phyloP scores from a whole-genome alignment of 2,888 invertebrate species.

The Thymelicus sylvestris region DNA sequence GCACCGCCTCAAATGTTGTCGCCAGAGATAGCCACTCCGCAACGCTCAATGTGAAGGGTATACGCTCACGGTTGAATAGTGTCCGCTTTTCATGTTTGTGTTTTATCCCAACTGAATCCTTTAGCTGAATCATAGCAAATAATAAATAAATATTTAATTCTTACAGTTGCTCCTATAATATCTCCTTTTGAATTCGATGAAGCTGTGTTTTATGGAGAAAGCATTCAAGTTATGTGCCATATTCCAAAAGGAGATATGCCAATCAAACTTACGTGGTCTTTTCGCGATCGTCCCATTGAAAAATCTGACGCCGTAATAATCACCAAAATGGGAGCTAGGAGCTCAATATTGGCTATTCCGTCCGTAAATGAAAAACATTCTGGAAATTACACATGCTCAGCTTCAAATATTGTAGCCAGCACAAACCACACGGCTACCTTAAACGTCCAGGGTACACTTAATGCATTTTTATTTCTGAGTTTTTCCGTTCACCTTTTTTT shows the following conservation, averaged over 20 bases:
- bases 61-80: conserved; percentile 60
- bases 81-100: conserved; percentile 62
- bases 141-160: conserved; percentile 48
- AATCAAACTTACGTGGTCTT: conserved; percentile 88
- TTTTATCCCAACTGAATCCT: conserved; percentile 47
- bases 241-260: conserved; percentile 89
- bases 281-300: conserved; percentile 83
- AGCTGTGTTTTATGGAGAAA: conserved; percentile 84
- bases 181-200: conserved; percentile 85
- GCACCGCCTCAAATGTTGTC: conserved; percentile 86
- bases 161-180: conserved; percentile 86
- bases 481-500: conserved; percentile 51
- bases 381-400: conserved; percentile 91
- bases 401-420: conserved; percentile 87
- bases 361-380: conserved; percentile 88
- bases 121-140: conserved; percentile 36
- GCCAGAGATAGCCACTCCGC: conserved; percentile 86
- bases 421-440: conserved; percentile 86
- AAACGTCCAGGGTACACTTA: conserved; percentile 87
- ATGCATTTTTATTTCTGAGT: conserved; percentile 56
- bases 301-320: conserved; percentile 75
- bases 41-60: conserved; percentile 87
- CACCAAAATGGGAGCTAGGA: conserved; percentile 85
- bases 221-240: conserved; percentile 84
- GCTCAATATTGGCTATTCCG: conserved; percentile 87